Evolutionary conservation across 2,797 vertebrate species (phyloP).

Genomic region (Sternotherus odoratus): DNA sequence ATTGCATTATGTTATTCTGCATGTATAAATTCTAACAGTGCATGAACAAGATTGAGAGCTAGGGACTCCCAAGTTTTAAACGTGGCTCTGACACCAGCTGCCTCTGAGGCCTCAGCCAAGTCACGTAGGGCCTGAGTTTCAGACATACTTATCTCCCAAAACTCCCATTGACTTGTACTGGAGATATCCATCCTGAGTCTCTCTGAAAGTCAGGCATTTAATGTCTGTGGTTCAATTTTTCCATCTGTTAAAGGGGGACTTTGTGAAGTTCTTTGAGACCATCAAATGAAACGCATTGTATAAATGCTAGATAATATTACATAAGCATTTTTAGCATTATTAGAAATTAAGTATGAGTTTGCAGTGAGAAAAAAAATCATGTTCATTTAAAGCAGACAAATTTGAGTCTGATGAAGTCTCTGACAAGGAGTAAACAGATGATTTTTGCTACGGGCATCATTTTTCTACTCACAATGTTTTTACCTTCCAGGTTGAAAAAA

Average conservation of each 20-base stretch:
- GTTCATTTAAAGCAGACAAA: neutral
- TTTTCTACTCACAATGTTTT: neutral
- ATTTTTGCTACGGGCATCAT: neutral
- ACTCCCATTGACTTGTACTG: fast-evolving
- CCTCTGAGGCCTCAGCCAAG: neutral
- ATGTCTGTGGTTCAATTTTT: neutral
- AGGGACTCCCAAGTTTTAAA: neutral
- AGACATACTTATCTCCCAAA: neutral
- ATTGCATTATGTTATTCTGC: neutral
- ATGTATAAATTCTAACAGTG: fast-evolving
- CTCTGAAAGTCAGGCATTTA: neutral
- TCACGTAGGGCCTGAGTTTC: fast-evolving
- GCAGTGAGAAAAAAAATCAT: neutral
- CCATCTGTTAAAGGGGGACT: neutral
- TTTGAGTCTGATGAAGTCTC: neutral
- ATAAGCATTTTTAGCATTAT: neutral
- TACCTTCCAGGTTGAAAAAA: neutral
- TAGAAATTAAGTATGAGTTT: neutral
- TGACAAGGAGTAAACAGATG: neutral
- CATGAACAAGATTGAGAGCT: neutral
- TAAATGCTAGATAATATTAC: neutral
- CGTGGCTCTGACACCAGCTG: neutral
- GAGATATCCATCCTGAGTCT: neutral
- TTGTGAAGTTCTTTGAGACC: neutral
- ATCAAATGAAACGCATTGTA: neutral